Percentiles rank a stretch among this genome's conserved stretches.
Conservation (phyloP, 1,140 invertebrate species). For the Drosophila sp. region DNA sequence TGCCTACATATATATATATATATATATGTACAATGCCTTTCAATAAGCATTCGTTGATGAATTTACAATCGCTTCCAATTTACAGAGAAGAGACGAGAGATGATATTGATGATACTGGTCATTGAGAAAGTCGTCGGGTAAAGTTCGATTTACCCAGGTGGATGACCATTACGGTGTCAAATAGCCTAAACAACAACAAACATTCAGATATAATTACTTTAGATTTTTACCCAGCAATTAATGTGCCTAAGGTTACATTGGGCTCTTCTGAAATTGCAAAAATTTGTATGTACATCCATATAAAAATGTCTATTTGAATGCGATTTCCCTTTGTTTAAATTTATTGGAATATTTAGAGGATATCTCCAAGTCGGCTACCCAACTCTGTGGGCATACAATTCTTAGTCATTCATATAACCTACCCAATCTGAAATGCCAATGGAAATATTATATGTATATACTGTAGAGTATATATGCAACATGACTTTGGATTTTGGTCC, state of each 20-base stretch:
- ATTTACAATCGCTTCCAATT: not conserved
- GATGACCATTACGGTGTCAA: not conserved
- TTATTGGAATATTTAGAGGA: not conserved
- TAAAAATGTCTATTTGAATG: no score
- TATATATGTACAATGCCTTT: conserved; percentile 16
- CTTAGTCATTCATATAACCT: not conserved
- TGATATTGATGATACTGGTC: not conserved
- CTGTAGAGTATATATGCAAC: no score
- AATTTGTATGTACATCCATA: no score
- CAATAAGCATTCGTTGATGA: not conserved
- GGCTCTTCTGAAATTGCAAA: no score
- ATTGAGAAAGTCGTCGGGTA: not conserved
- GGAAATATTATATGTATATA: not conserved
- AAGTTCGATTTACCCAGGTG: not conserved
- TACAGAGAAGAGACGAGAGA: not conserved
- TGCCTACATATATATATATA: conserved; percentile 1
- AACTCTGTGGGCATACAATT: not conserved
- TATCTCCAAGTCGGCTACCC: not conserved
- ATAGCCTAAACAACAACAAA: not conserved
- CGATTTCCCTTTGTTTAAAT: no score
- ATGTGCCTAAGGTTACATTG: not conserved
- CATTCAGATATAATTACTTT: not conserved
- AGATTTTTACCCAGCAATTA: not conserved
- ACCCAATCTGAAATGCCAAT: conserved; percentile 3
- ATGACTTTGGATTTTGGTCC: not conserved